phyloP scores from a whole-genome alignment of 2,888 invertebrate species.

The Eugnorisma glareosa region DNA sequence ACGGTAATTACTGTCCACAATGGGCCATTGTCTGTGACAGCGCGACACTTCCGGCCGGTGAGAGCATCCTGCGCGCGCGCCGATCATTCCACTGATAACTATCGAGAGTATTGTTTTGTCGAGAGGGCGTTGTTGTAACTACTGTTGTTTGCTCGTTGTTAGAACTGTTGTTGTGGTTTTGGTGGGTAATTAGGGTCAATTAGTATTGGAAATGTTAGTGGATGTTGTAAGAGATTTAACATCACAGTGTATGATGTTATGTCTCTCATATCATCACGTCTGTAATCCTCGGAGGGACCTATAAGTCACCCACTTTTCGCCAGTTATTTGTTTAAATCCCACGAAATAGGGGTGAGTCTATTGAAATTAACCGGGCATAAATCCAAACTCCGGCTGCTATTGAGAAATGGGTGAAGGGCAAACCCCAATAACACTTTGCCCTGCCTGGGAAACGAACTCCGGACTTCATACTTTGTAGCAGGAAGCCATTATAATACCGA shows the following conservation, averaged over 20 bases:
- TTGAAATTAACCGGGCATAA: background rate
- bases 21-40: slow-evolving; percentile 85
- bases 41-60: slow-evolving; percentile 80
- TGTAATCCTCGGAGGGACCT: background rate
- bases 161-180: slow-evolving; percentile 13
- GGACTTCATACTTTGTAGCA: background rate
- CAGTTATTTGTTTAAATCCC: background rate
- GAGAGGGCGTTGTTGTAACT: slow-evolving; percentile 58
- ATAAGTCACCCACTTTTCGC: background rate
- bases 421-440: background rate
- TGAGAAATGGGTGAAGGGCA: background rate
- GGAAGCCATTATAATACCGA: background rate
- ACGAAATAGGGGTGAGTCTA: too few species aligned
- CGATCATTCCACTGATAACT: slow-evolving; percentile 62
- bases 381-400: background rate
- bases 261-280: too few species aligned
- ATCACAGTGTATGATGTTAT: too few species aligned
- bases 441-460: background rate
- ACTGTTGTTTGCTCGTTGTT: slow-evolving; percentile 50
- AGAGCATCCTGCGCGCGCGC: slow-evolving; percentile 78
- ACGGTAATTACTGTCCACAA: slow-evolving; percentile 83
- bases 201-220: background rate
- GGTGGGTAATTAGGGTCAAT: slow-evolving; percentile 10
- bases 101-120: slow-evolving; percentile 67
- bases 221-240: background rate